These are phyloP conservation scores for Crossocerus cetratus DNA, from an alignment of 2,888 invertebrate genomes.

Conservation along the genomic window DNA sequence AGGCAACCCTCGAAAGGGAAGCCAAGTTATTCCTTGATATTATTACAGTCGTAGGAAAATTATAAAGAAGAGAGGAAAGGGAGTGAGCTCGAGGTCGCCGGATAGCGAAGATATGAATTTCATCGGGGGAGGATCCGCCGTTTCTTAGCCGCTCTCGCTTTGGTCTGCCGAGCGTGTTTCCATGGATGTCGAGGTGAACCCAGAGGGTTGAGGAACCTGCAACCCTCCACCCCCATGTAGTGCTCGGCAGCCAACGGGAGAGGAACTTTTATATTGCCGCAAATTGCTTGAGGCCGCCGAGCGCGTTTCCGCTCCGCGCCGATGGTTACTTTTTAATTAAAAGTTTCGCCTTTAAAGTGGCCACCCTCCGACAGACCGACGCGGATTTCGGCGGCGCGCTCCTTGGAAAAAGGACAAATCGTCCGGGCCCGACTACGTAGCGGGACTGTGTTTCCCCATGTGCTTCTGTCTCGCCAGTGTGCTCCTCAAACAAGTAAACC, in stretches of 20 bases:
- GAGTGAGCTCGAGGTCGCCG: background rate
- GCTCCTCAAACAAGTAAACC: background rate
- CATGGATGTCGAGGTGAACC: background rate
- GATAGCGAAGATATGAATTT: background rate
- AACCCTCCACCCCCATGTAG: slow-evolving; percentile 13
- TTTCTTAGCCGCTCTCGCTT: background rate
- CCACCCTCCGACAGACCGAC: slow-evolving; percentile 3
- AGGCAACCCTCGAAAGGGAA: background rate
- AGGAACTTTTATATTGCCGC: slow-evolving; percentile 56
- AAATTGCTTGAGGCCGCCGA: slow-evolving; percentile 52
- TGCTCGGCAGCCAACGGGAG: slow-evolving; percentile 24
- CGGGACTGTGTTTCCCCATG: background rate
- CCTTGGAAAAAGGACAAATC: slow-evolving; percentile 11
- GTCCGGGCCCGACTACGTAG: background rate
- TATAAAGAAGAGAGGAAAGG: background rate
- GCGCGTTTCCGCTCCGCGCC: slow-evolving; percentile 9
- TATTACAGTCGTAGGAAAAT: background rate
- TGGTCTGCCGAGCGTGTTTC: background rate
- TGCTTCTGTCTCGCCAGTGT: background rate
- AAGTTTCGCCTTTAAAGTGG: slow-evolving; percentile 51
- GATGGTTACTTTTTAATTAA: slow-evolving; percentile 62
- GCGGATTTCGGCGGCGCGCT: background rate
- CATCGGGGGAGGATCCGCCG: background rate
- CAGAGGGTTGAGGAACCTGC: background rate
- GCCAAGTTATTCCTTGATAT: background rate